A percentile compares a stretch with the other conserved stretches of the same genome.
Conservation (phyloP, 1,140 invertebrate species). For the Tetraneura akinire region DNA sequence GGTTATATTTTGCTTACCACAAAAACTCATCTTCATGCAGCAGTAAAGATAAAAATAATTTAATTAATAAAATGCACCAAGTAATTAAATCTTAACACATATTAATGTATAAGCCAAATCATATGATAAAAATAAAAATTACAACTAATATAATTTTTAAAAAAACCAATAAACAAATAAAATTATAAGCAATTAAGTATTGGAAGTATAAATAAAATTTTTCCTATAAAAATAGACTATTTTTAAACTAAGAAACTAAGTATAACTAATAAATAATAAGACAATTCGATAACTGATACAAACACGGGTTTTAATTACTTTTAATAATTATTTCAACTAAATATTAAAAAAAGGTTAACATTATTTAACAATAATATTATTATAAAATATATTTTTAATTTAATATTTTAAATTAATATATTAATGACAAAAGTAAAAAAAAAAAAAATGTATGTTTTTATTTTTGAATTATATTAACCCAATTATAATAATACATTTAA, state of each 20-base stretch:
- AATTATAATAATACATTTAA: not conserved
- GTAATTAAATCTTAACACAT: constrained; percentile 28
- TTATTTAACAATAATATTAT: not conserved
- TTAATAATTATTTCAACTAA: not conserved
- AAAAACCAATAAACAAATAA: not conserved
- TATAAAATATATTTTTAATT: not conserved
- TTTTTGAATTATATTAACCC: not conserved
- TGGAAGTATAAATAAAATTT: constrained; percentile 11
- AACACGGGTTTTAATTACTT: not conserved
- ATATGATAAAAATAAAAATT: not conserved
- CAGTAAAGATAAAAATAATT: constrained; percentile 34
- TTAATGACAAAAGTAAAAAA: not conserved
- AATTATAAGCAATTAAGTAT: constrained; percentile 1
- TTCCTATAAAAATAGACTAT: not conserved
- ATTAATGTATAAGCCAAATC: constrained; percentile 36
- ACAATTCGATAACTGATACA: not conserved
- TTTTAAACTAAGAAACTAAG: not conserved
- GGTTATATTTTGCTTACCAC: constrained; percentile 52
- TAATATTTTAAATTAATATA: not conserved
- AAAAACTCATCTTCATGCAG: constrained; percentile 49
- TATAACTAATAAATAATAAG: not conserved
- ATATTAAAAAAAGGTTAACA: not conserved
- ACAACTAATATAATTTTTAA: constrained; percentile 4
- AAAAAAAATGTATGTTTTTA: constrained; percentile 4
- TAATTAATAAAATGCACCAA: constrained; percentile 42